Evolutionary conservation across 2,888 invertebrate genomes (phyloP).

Genomic region (Drosophila recens): DNA sequence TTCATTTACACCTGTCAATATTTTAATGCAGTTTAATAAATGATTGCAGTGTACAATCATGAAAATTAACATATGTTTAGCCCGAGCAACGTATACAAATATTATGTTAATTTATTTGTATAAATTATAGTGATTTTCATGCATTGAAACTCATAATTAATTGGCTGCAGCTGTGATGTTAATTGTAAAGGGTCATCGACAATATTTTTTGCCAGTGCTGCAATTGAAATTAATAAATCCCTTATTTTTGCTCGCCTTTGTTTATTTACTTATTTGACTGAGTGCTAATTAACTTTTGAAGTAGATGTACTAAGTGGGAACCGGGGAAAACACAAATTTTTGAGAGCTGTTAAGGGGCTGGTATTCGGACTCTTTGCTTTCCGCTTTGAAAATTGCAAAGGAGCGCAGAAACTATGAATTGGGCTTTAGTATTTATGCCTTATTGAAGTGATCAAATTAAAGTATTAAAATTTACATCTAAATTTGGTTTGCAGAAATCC

Average conservation of each 20-base stretch:
- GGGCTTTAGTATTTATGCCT: background rate
- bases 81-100: background rate
- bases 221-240: constrained; percentile 26
- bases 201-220: constrained; percentile 3
- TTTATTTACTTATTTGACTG: constrained; percentile 20
- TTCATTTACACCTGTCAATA: background rate
- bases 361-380: background rate
- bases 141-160: constrained; percentile 33
- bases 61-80: constrained; percentile 16
- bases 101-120: constrained; percentile 5
- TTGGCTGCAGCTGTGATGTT: constrained; percentile 34
- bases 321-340: constrained; percentile 9
- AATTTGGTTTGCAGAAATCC: too few relatives aligned
- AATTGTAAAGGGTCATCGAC: constrained; percentile 29
- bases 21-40: background rate
- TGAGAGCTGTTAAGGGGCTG: constrained; percentile 11
- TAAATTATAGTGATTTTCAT: constrained; percentile 4
- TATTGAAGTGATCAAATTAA: background rate
- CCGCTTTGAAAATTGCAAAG: constrained; percentile 9
- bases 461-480: background rate
- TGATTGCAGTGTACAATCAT: background rate
- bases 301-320: background rate
- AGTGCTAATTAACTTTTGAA: constrained; percentile 44
- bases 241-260: background rate
- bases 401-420: background rate